Conservation (phyloP, 92 coral and sea anemone genomes). For the Porites lobata region DNA sequence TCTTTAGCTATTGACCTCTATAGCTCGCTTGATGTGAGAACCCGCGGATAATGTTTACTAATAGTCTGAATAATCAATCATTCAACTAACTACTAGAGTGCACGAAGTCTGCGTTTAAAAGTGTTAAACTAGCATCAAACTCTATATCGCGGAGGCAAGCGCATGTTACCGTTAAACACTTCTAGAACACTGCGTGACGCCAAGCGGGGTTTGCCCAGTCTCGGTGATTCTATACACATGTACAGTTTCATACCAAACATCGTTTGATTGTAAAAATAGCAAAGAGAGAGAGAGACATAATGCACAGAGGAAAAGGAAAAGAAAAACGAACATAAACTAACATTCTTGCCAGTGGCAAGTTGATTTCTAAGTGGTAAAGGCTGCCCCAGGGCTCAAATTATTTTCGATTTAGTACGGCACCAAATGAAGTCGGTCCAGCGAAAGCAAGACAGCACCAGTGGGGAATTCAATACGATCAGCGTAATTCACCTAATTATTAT, state of each 20-base stretch:
- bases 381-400: no score
- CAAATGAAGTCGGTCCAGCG: background rate
- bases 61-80: background rate
- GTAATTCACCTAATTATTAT: background rate
- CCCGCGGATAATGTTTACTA: no score
- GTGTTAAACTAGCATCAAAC: background rate
- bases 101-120: background rate
- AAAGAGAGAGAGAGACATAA: background rate
- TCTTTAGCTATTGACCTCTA: no score
- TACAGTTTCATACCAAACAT: no score
- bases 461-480: conserved; percentile 11
- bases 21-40: no score
- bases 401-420: background rate
- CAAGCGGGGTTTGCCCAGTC: conserved; percentile 52
- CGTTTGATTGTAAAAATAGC: no score
- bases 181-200: conserved; percentile 5
- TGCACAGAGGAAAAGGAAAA: background rate
- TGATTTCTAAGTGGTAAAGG: background rate
- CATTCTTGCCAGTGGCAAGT: conserved; percentile 2
- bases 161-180: background rate
- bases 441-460: background rate
- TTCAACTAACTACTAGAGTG: background rate
- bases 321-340: background rate
- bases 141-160: background rate
- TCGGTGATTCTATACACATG: background rate